Evolutionary conservation across 2,113 vertebrate genomes (phyloP).

Genomic region (Alexandromys fortis): DNA sequence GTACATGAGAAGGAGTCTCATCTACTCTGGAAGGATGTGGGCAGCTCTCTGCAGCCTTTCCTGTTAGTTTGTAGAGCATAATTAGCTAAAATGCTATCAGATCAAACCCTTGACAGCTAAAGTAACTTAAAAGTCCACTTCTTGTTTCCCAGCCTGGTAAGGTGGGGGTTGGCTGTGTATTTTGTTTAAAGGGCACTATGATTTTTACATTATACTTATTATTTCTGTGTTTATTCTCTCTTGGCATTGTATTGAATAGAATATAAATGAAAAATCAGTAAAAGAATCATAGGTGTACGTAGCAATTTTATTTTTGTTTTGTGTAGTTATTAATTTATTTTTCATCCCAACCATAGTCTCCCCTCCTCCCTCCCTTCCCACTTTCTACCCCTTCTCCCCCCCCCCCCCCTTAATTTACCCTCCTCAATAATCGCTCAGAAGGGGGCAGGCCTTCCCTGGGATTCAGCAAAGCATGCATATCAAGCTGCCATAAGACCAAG

Average conservation of each 20-base stretch:
- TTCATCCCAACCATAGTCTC: neutral
- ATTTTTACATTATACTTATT: slow-evolving; percentile 25
- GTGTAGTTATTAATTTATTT: neutral
- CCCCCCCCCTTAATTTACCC: neutral
- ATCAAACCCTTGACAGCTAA: neutral
- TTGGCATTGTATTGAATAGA: neutral
- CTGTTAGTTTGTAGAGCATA: neutral
- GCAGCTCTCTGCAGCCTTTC: slow-evolving; percentile 3
- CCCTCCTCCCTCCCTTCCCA: neutral
- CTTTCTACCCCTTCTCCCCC: neutral
- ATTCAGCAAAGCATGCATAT: neutral
- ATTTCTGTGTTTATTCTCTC: neutral
- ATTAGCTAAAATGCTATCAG: slow-evolving; percentile 17
- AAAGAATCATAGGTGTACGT: neutral
- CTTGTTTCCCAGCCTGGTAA: neutral
- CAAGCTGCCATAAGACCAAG: neutral
- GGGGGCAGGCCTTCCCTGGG: neutral
- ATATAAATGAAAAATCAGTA: slow-evolving; percentile 8
- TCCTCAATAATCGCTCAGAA: neutral
- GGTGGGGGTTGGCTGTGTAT: neutral
- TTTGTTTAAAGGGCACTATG: slow-evolving; percentile 17
- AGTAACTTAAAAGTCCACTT: neutral
- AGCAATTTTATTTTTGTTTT: neutral
- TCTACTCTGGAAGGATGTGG: neutral
- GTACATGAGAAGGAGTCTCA: slow-evolving; percentile 26